Base-by-base conservation (phyloP, 2,888 invertebrate genomes). In the Protodeltote pygarga region DNA sequence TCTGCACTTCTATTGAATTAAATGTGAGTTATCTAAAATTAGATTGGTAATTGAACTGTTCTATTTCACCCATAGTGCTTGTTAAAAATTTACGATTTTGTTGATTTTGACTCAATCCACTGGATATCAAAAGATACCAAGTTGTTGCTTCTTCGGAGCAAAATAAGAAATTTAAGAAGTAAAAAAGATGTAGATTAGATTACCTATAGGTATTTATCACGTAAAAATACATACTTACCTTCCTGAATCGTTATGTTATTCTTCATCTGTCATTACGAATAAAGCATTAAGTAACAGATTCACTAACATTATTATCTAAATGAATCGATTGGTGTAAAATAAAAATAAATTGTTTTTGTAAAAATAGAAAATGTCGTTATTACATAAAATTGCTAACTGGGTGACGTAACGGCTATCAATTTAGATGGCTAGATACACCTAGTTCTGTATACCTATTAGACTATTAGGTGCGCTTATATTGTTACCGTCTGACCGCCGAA, bases 401-500 rank as follows among this genome's bases (percentile, higher is more conserved):
- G 60, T 64, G 54, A 59, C 29, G 55, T 60, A 60, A 63, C 23
- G 42, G 35, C 61, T 59, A 67, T 70, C 55, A 60, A 59, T 60
- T 52, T 38, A 27, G 44, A 57, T 49, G 37, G 61, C 20, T 27
- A 39, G 42, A 58, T 66, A 71, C 60, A 65, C 45, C 57, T 37
- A 52, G 24, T 64, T 50, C 54, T 72, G 64, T 76, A 71, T 67
- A 59, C 61, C 59, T 68, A n/a, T n/a, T n/a, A 73, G 64, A 28
- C 55, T 49, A 66, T 75, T 73, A 67, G 68, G 58, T 69, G 67
- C 60, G 63, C 74, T 73, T 65, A 67, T 53, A 62, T 58, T 45
- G 34, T 42, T 39, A 41, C 25, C 27, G 44, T 31, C 31, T 48
- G 48, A 46, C 51, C 57, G 42, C 38, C 38, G 55, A 70, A 69